These are phyloP conservation scores for Hirtodrosophila confusa DNA, from an alignment of 2,888 invertebrate species.

Conservation along the genomic window DNA sequence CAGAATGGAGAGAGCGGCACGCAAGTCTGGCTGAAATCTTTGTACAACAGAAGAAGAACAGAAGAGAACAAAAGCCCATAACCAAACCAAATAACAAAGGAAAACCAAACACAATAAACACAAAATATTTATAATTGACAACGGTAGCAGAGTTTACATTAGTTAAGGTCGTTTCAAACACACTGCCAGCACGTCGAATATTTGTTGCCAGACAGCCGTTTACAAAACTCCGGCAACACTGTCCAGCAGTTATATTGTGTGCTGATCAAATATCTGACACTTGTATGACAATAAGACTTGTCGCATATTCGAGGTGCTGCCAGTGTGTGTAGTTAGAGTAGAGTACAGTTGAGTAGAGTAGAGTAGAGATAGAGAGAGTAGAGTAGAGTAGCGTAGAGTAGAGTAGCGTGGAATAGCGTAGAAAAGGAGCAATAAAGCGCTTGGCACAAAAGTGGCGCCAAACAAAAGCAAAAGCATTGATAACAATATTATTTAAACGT, in stretches of 20 bases:
- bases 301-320: not conserved
- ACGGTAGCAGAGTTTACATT: slow-evolving; percentile 43
- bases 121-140: slow-evolving; percentile 38
- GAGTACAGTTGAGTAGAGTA: slow-evolving; percentile 32
- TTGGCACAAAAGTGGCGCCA: slow-evolving; percentile 47
- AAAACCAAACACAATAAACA: slow-evolving; percentile 9
- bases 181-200: not conserved
- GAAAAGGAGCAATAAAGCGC: slow-evolving; percentile 66
- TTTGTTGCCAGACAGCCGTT: no score
- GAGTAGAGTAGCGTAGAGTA: slow-evolving; percentile 26
- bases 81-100: slow-evolving; percentile 37
- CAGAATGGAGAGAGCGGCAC: slow-evolving; percentile 37
- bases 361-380: slow-evolving; percentile 21
- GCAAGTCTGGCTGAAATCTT: slow-evolving; percentile 66
- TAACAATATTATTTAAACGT: slow-evolving; percentile 65
- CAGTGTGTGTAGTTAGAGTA: slow-evolving; percentile 4
- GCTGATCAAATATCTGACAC: no score
- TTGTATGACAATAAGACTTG: slow-evolving; percentile 13
- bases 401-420: slow-evolving; percentile 29
- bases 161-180: slow-evolving; percentile 4
- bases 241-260: no score
- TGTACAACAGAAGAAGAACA: slow-evolving; percentile 62
- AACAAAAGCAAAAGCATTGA: slow-evolving; percentile 77
- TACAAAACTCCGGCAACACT: no score
- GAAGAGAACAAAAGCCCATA: slow-evolving; percentile 34